Percentiles rank a stretch among this genome's conserved stretches.
Evolutionary conservation across 1,140 invertebrate genomes (phyloP).

Genomic region (Penaeus chinensis): DNA sequence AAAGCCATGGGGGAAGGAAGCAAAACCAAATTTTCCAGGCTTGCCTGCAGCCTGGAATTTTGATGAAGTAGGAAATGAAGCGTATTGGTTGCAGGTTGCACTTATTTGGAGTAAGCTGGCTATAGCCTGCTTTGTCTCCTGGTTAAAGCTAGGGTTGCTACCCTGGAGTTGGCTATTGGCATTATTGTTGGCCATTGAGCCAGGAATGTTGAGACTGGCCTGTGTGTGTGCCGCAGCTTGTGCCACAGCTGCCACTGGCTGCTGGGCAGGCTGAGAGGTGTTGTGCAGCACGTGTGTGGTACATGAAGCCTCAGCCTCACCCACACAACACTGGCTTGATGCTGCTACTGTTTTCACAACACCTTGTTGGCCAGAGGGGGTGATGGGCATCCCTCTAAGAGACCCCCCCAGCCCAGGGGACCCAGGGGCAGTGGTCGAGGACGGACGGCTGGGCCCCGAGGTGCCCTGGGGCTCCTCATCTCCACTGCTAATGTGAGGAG

Average conservation of each 20-base stretch:
- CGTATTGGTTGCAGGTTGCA: slow-evolving; percentile 64
- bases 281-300: slow-evolving; percentile 25
- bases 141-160: slow-evolving; percentile 62
- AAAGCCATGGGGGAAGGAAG: slow-evolving; percentile 50
- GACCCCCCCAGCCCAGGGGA: slow-evolving; percentile 45
- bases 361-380: slow-evolving; percentile 34
- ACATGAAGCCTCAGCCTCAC: slow-evolving; percentile 6
- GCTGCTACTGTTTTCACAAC: slow-evolving; percentile 39
- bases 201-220: slow-evolving; percentile 63
- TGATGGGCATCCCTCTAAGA: slow-evolving; percentile 20
- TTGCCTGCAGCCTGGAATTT: slow-evolving; percentile 58
- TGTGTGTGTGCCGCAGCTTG: slow-evolving; percentile 44
- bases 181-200: slow-evolving; percentile 46
- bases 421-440: slow-evolving; percentile 64
- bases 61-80: slow-evolving; percentile 63
- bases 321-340: slow-evolving; percentile 33
- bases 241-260: slow-evolving; percentile 32
- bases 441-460: slow-evolving; percentile 61
- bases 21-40: slow-evolving; percentile 60
- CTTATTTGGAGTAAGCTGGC: slow-evolving; percentile 47
- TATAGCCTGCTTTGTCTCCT: slow-evolving; percentile 36
- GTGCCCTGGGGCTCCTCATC: slow-evolving; percentile 44
- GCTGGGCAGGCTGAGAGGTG: slow-evolving; percentile 23
- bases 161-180: slow-evolving; percentile 62
- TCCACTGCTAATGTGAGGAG: background rate